Percentiles rank a stretch among this genome's conserved stretches.
Conservation (phyloP, 2,888 invertebrate species). For the Polymixis lichenea region DNA sequence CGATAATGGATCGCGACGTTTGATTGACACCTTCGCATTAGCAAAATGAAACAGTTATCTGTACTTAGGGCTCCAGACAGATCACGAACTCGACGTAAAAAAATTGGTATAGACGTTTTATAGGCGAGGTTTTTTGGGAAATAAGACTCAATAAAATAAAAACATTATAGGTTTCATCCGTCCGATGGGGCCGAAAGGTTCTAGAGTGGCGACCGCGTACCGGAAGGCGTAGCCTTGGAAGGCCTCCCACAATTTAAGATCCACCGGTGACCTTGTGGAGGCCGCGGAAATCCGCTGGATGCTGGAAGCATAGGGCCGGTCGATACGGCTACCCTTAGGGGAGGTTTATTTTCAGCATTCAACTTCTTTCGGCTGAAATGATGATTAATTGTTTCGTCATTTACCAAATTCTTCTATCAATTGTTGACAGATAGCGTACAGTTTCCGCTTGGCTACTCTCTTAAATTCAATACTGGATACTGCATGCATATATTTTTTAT, state of each 20-base stretch:
- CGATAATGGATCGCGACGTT: slow-evolving; percentile 61
- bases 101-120: not conserved
- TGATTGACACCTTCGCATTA: slow-evolving; percentile 63
- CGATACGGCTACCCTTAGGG: not conserved
- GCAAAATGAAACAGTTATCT: slow-evolving; percentile 54
- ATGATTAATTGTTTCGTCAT: not conserved
- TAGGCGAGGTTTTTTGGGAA: not conserved
- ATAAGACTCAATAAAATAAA: not conserved
- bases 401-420: not conserved
- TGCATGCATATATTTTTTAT: no score
- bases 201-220: not conserved
- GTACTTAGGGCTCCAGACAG: slow-evolving; percentile 9
- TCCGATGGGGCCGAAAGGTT: not conserved
- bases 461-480: not conserved
- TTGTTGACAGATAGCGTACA: not conserved
- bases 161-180: not conserved
- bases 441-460: not conserved
- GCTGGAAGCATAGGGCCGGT: not conserved
- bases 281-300: not conserved
- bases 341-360: not conserved
- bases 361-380: not conserved
- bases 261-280: not conserved
- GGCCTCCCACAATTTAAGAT: not conserved
- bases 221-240: not conserved
- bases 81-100: slow-evolving; percentile 6